Base-by-base conservation (phyloP, 2,113 vertebrate species). In the Gnathonemus longibarbis region DNA sequence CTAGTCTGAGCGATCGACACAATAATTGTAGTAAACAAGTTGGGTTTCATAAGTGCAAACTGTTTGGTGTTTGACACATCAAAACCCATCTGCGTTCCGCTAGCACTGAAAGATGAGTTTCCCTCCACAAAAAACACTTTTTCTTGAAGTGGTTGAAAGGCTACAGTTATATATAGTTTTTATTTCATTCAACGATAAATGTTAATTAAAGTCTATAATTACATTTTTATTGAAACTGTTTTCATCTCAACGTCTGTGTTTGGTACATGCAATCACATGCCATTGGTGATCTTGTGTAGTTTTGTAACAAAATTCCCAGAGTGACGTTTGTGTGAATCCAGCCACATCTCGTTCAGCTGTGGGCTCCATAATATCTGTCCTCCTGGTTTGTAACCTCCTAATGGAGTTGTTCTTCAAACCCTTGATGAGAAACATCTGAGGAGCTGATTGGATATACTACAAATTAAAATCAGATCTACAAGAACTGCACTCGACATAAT, bases 351-450 rank as follows among this genome's bases (percentile, higher is more conserved):
- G 31, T 77, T 49, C 88, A 88, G 74, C 45, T 42, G 80, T 42
- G 48, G 49, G n/a, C 46, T 46, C 84, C n/a, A 87, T 92, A 87
- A 90, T 89, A 87, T 92, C 66, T 17, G 35, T 92, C 91, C 89
- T 88, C 90, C 19, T 24, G 50, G 27, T 87, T 39, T 92, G 93
- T 92, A 91, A 88, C 92, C 92, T 94, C 93, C 93, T 93, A 93
- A 93, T 90, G 88, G 91, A 93, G 92, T 94, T 88, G 3, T 74
- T 92, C 87, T 91, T 93, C 90, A 92, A 91, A 93, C 58, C 88
- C 80, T 90, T 93, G 92, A 95, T 95, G 93, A 92, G 91, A 94
- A 94, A 93, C 95, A 95, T 94, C 92, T 94, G 93, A 94, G 35
- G 6, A 58, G 0, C 91, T 93, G 92, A 94, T 94, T 94, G 94